Percentiles rank a stretch among this genome's conserved stretches.
phyloP scores from a whole-genome alignment of 2,888 invertebrate genomes.

The Cinara cedri region DNA sequence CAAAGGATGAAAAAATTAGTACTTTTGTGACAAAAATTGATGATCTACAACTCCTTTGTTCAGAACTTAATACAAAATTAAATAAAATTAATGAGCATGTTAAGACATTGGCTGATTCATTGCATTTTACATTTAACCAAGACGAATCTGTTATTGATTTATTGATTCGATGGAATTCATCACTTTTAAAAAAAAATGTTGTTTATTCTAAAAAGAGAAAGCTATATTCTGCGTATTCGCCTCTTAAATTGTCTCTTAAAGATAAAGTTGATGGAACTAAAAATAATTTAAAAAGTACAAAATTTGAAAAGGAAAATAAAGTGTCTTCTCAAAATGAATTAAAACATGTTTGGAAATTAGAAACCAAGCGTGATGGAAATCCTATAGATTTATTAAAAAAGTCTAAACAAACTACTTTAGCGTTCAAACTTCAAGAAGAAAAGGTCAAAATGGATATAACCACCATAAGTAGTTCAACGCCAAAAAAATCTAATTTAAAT shows the following conservation, averaged over 20 bases:
- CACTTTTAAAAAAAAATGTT: constrained; percentile 16
- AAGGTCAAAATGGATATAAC: constrained; percentile 22
- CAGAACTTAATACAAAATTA: constrained; percentile 2
- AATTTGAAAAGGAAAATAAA: constrained; percentile 23
- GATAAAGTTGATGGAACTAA: constrained; percentile 17
- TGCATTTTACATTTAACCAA: constrained; percentile 27
- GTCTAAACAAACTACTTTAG: constrained; percentile 29
- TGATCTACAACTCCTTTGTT: constrained; percentile 8
- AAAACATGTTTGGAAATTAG: constrained; percentile 31
- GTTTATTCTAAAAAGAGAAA: constrained; percentile 29
- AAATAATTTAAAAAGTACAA: neutral
- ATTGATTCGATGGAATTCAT: constrained; percentile 22
- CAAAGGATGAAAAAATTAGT: constrained; percentile 15
- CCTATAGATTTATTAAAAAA: constrained; percentile 46
- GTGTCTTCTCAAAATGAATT: neutral
- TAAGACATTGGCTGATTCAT: constrained; percentile 27
- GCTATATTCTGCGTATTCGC: constrained; percentile 38
- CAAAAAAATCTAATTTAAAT: constrained; percentile 2
- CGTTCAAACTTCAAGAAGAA: constrained; percentile 7
- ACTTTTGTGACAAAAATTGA: constrained; percentile 8
- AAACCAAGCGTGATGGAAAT: constrained; percentile 41
- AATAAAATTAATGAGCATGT: constrained; percentile 32
- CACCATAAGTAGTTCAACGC: neutral
- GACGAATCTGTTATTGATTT: constrained; percentile 19
- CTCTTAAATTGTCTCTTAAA: constrained; percentile 46